Evolutionary conservation across 2,888 invertebrate species (phyloP).

Genomic region (Alloplasta piceator): DNA sequence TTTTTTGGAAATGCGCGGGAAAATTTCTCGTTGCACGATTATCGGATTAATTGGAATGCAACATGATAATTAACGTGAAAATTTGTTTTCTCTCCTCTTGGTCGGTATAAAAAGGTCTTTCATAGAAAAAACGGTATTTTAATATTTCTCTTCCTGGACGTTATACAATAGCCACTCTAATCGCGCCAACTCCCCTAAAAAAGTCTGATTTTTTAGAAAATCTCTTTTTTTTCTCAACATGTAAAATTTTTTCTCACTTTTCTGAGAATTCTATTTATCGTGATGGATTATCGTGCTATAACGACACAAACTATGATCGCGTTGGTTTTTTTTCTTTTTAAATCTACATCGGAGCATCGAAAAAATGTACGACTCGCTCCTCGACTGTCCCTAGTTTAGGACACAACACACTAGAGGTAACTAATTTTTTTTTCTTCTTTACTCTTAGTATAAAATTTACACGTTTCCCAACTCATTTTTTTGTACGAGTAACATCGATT

Average conservation of each 20-base stretch:
- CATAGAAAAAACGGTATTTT: conserved; percentile 76
- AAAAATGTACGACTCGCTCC: conserved; percentile 11
- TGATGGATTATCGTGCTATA: conserved; percentile 59
- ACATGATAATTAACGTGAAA: conserved; percentile 39
- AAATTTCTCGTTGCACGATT: conserved; percentile 1
- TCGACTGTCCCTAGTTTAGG: conserved; percentile 32
- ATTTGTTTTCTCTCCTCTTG: conserved; percentile 68
- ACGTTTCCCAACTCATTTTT: conserved; percentile 69
- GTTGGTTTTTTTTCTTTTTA: conserved; percentile 38
- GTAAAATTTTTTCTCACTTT: conserved; percentile 24
- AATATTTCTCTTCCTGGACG: conserved; percentile 63
- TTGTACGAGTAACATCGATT: conserved; percentile 82
- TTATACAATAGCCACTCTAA: conserved; percentile 59
- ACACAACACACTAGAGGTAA: conserved; percentile 54
- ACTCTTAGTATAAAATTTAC: conserved; percentile 80
- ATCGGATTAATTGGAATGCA: conserved; percentile 57
- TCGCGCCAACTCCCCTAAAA: conserved; percentile 35
- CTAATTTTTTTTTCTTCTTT: conserved; percentile 60
- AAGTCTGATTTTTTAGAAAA: conserved; percentile 22
- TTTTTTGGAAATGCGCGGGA: too few relatives aligned
- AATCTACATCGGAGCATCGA: conserved; percentile 28
- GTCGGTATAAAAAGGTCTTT: conserved; percentile 79
- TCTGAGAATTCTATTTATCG: conserved; percentile 39
- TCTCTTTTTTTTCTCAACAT: conserved; percentile 3
- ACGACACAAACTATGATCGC: conserved; percentile 60